Conservation (phyloP, 2,113 vertebrate genomes). For the Poicephalus gulielmi region DNA sequence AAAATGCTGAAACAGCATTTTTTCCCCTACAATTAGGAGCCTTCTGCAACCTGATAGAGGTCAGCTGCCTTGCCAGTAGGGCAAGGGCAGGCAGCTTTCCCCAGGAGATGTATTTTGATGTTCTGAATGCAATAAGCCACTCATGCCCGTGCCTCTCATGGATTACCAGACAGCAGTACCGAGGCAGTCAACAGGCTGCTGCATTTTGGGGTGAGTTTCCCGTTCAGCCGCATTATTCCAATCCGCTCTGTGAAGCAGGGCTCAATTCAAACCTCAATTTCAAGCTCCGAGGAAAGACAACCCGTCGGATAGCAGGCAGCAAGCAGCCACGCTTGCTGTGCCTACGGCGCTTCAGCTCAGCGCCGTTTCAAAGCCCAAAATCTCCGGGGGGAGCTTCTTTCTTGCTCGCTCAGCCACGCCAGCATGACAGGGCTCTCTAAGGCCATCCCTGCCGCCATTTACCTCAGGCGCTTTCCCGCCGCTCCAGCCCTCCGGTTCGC, state of each 20-base stretch:
- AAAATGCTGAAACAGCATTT: background rate
- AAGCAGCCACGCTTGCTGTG: fast-evolving
- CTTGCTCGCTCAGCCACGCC: too few relatives aligned
- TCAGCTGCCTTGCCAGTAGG: background rate
- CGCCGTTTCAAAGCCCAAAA: background rate
- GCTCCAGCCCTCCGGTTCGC: fast-evolving
- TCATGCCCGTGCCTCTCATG: fast-evolving
- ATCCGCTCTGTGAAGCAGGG: background rate
- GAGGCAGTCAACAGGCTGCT: too few relatives aligned
- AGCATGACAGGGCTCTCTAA: fast-evolving
- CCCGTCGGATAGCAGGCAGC: fast-evolving
- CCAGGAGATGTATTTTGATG: background rate
- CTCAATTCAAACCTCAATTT: background rate
- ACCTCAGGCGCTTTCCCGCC: fast-evolving
- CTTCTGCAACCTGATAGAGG: background rate
- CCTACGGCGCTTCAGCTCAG: background rate
- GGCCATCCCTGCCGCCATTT: fast-evolving
- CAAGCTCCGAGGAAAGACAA: too few relatives aligned
- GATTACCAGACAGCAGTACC: fast-evolving
- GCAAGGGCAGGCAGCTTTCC: background rate
- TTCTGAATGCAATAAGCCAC: background rate
- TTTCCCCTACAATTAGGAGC: fast-evolving
- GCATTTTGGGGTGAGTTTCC: background rate
- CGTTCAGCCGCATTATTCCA: background rate
- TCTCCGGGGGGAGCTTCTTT: fast-evolving